Evolutionary conservation across 2,113 vertebrate genomes (phyloP).

Genomic region (Dascyllus trimaculatus): DNA sequence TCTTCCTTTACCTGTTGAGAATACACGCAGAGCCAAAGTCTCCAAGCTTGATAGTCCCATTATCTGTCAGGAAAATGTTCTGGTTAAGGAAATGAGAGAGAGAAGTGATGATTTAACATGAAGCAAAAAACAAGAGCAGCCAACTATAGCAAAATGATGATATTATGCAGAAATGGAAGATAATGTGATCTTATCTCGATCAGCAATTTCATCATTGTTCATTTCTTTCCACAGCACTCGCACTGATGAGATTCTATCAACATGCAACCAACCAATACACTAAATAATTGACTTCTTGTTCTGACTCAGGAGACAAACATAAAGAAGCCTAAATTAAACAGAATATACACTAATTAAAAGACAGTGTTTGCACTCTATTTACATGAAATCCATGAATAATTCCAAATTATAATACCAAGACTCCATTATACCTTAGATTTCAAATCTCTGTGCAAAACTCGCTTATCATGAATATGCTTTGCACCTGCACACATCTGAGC

Average conservation of each 20-base stretch:
- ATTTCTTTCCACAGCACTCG: constrained; percentile 32
- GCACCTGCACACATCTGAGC: constrained; percentile 92
- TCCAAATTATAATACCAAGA: neutral
- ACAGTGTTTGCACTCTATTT: neutral
- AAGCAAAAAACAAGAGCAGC: constrained; percentile 20
- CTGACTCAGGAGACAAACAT: neutral
- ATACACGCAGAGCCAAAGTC: constrained; percentile 94
- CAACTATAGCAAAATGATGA: constrained; percentile 16
- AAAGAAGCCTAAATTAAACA: neutral
- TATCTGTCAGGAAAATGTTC: constrained; percentile 94
- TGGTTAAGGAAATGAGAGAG: constrained; percentile 68
- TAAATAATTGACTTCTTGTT: neutral
- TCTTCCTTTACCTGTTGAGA: constrained; percentile 88
- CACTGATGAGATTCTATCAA: constrained; percentile 40
- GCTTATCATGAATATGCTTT: constrained; percentile 90
- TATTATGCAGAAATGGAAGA: constrained; percentile 24
- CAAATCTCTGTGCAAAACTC: constrained; percentile 93
- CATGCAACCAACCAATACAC: constrained; percentile 21
- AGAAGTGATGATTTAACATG: constrained; percentile 23
- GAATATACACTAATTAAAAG: neutral
- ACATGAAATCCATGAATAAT: neutral
- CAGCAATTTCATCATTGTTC: constrained; percentile 41
- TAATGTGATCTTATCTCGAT: constrained; percentile 29
- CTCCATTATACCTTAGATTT: constrained; percentile 90
- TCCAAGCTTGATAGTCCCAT: constrained; percentile 90